phyloP scores from a whole-genome alignment of 1,140 invertebrate genomes.

The Eumeta japonica region DNA sequence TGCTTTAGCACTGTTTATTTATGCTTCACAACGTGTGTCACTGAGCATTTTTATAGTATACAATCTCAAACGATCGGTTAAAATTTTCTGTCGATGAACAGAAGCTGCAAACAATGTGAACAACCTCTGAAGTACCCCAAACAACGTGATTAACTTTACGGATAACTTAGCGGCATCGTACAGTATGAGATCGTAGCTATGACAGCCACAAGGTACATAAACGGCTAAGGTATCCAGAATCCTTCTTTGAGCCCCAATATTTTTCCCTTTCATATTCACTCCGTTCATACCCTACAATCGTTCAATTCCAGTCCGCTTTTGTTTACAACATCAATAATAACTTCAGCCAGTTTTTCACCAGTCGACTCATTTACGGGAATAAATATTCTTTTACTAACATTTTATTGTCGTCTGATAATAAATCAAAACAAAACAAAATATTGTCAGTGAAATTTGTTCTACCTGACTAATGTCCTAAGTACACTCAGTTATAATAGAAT shows the following conservation, averaged over 20 bases:
- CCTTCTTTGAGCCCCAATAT: too few species aligned
- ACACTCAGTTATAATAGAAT: too few species aligned
- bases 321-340: conserved; percentile 18
- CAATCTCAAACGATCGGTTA: too few species aligned
- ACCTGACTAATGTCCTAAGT: conserved; percentile 15
- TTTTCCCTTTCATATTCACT: conserved; percentile 22
- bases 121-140: too few species aligned
- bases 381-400: conserved; percentile 21
- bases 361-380: too few species aligned
- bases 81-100: conserved; percentile 20
- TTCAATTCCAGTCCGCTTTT: conserved; percentile 17
- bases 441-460: conserved; percentile 17
- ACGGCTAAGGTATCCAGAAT: conserved; percentile 17
- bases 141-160: conserved; percentile 14
- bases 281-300: conserved; percentile 19
- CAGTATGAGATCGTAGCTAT: conserved; percentile 18
- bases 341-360: too few species aligned
- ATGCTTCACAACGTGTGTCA: conserved; percentile 17
- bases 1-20: conserved; percentile 13
- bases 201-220: too few species aligned
- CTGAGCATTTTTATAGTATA: conserved; percentile 16
- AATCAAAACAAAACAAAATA: conserved; percentile 19
- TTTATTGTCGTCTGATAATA: conserved; percentile 12
- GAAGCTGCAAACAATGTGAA: too few species aligned
- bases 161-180: conserved; percentile 17